Evolutionary conservation across 2,888 invertebrate genomes (phyloP).

Genomic region (Apeira syringaria): DNA sequence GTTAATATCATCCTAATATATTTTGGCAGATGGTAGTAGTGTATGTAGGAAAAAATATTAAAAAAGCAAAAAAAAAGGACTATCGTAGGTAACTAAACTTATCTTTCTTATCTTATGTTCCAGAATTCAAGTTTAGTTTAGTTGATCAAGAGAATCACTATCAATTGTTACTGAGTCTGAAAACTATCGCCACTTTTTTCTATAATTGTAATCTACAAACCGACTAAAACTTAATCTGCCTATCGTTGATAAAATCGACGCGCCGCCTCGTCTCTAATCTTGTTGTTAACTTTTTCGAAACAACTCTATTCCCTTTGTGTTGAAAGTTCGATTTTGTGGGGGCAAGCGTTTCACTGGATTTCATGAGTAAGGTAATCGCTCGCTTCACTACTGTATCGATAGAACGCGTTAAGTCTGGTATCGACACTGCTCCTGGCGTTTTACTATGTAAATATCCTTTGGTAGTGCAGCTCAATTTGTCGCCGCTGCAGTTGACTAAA

Average conservation of each 20-base stretch:
- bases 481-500: conserved; percentile 19
- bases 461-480: conserved; percentile 26
- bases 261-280: conserved; percentile 20
- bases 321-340: conserved; percentile 1
- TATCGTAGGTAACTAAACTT: too few relatives aligned
- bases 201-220: too few relatives aligned
- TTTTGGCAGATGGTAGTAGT: too few relatives aligned
- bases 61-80: too few relatives aligned
- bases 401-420: conserved; percentile 29
- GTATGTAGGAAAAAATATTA: too few relatives aligned
- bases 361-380: conserved; percentile 18
- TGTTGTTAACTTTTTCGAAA: conserved; percentile 22
- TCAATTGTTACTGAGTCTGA: too few relatives aligned
- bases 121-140: too few relatives aligned
- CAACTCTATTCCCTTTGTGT: too few relatives aligned
- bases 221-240: conserved; percentile 34
- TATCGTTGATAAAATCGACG: conserved; percentile 30
- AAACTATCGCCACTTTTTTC: too few relatives aligned
- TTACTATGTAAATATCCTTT: conserved; percentile 34
- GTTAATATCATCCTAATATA: too few relatives aligned
- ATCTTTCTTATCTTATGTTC: too few relatives aligned
- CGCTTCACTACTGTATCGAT: conserved; percentile 10
- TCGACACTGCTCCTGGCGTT: conserved; percentile 32
- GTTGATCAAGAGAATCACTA: too few relatives aligned
- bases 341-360: conserved; percentile 9